A percentile compares a stretch with the other conserved stretches of the same genome.
Evolutionary conservation across 64 coral and sea anemone genomes (phyloP).

Genomic region (Stichodactyla helianthus): DNA sequence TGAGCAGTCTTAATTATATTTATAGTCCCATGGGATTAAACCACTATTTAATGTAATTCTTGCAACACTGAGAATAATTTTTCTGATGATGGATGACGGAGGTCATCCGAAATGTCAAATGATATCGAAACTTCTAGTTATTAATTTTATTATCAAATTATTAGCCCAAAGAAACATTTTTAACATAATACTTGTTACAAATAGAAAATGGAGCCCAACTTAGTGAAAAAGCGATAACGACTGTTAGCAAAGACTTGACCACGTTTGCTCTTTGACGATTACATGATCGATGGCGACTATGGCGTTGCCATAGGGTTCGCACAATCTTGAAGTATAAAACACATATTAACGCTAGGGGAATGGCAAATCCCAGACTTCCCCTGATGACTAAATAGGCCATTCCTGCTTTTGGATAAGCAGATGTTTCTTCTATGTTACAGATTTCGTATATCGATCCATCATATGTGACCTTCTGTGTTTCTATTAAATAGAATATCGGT

Average conservation of each 20-base stretch:
- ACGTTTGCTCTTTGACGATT: constrained; percentile 49
- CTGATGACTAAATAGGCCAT: constrained; percentile 40
- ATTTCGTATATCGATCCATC: constrained; percentile 20
- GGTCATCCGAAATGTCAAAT: too few relatives aligned
- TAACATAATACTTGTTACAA: too few relatives aligned
- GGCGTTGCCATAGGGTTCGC: constrained; percentile 45
- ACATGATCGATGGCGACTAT: constrained; percentile 12
- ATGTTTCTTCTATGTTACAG: constrained; percentile 62
- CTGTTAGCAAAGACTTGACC: constrained; percentile 49
- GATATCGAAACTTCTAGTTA: too few relatives aligned
- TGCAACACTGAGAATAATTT: too few relatives aligned
- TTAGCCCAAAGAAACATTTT: too few relatives aligned
- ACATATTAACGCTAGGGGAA: constrained; percentile 31
- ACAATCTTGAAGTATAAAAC: constrained; percentile 62
- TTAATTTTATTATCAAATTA: too few relatives aligned
- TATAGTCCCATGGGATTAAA: too few relatives aligned
- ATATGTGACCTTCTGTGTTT: constrained; percentile 14
- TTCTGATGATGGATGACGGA: too few relatives aligned
- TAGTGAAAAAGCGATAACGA: constrained; percentile 60
- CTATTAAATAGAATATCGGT: constrained; percentile 56
- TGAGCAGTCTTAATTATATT: too few relatives aligned
- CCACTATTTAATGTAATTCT: too few relatives aligned
- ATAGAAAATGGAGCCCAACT: constrained; percentile 80
- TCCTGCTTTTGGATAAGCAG: constrained; percentile 19
- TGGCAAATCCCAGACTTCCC: constrained; percentile 37